Percentiles rank a stretch among this genome's conserved stretches.
Conservation (phyloP, 1,140 invertebrate genomes). For the Meloidogyne chitwoodi region DNA sequence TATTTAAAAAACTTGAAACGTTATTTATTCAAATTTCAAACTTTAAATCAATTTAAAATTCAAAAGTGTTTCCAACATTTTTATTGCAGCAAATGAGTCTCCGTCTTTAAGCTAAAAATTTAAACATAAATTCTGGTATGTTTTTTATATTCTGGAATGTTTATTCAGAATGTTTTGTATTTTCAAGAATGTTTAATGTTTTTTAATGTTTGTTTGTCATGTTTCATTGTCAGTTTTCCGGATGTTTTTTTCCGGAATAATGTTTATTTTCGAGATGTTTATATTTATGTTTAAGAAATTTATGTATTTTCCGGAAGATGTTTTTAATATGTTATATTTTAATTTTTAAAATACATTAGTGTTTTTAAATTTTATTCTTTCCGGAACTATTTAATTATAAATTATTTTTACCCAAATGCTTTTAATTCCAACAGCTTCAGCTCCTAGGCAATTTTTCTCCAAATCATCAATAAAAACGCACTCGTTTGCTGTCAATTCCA, state of each 20-base stretch:
- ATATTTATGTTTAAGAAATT: background rate
- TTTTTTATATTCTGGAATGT: too few relatives aligned
- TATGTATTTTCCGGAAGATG: too few relatives aligned
- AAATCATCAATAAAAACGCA: conserved; percentile 38
- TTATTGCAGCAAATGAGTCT: background rate
- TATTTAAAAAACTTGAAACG: too few relatives aligned
- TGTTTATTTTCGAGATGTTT: too few relatives aligned
- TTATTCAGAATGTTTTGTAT: too few relatives aligned
- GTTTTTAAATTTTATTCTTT: conserved; percentile 5
- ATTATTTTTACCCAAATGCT: conserved; percentile 7
- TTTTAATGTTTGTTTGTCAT: background rate
- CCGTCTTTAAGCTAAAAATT: conserved; percentile 2
- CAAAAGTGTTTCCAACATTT: conserved; percentile 3
- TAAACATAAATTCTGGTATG: background rate
- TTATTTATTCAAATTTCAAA: too few relatives aligned
- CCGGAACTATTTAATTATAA: background rate
- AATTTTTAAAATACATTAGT: background rate
- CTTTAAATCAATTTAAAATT: background rate
- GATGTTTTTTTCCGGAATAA: background rate
- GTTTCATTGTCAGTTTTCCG: too few relatives aligned
- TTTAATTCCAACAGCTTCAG: conserved; percentile 29
- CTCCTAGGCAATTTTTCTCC: conserved; percentile 32
- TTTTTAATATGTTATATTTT: too few relatives aligned
- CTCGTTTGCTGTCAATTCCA: conserved; percentile 4
- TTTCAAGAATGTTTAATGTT: background rate